Base-by-base conservation (phyloP, 1,140 invertebrate species). In the Pogonognathellus flavescens region DNA sequence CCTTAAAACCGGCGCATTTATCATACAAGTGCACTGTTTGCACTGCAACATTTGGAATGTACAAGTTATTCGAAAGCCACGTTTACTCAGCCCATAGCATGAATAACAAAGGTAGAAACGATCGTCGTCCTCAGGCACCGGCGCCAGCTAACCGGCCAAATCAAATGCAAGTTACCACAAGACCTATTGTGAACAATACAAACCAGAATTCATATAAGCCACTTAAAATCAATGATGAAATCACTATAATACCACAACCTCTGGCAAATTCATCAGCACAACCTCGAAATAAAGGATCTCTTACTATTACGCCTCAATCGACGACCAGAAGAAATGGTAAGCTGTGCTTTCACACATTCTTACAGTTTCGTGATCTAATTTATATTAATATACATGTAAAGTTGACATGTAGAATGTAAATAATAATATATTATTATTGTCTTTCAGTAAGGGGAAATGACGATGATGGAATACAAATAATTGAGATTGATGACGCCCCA, bases 11-110 rank as follows among this genome's bases (percentile, higher is more conserved):
- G 9, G 96, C 96, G 41, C 96, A 97, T 91, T 91, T 97, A 25
- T 97, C 96, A 10, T 97, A 97, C 92, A 98, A 97, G 90, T 98
- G 96, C 91, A 97, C 96, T 41, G 96, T 97, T 7, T 98, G 96
- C 90, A 97, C 96, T 80, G 96, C 96, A 66, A 97, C 96, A 11
- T 97, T 97, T 89, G 96, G 96, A 85, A 96, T 97, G 95, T 98
- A 98, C 92, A 96, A 96, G 91, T 95, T 97, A 89, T 98, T 98
- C 89, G 96, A 97, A 90, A 97, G 95, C 90, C 97, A 98, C 90
- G 96, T 98, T 1, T 97, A 97, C 89, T 96, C 95, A 6, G 96
- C 96, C 6, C 96, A 98, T 89, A 96, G 95, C 90, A 95, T 95
- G 8, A 95, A 95, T 8, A 94, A 95, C 16, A 95, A 95, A 89